Percentiles rank a stretch among this genome's conserved stretches.
These are phyloP conservation scores for Rhadina sibilatrix DNA, from an alignment of 2,113 vertebrate genomes.

Conservation along the genomic window DNA sequence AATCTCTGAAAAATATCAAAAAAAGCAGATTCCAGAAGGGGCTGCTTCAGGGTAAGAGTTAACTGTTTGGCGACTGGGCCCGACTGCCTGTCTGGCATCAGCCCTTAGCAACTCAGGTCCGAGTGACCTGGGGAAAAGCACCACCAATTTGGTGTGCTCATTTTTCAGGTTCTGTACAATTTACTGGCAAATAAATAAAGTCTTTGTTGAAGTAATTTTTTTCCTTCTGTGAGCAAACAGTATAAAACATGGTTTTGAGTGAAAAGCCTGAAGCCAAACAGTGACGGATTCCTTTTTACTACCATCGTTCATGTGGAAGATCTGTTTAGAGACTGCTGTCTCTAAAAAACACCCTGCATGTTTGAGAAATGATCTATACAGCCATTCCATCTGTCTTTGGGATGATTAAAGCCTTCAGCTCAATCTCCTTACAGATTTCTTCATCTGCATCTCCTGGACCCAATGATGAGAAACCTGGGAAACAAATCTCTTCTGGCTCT, in stretches of 20 bases:
- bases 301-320: neutral
- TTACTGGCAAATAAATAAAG: neutral
- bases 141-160: neutral
- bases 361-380: neutral
- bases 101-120: rapidly evolving
- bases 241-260: neutral
- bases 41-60: neutral
- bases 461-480: neutral
- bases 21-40: neutral
- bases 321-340: neutral
- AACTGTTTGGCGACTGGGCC: neutral
- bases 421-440: neutral
- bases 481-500: neutral
- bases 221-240: neutral
- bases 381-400: neutral
- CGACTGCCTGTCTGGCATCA: neutral
- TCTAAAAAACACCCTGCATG: neutral
- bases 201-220: neutral
- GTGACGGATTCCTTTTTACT: neutral
- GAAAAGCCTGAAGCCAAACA: neutral
- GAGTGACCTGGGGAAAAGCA: neutral
- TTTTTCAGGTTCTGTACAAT: neutral
- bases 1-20: neutral
- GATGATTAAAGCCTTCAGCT: conserved; percentile 4
- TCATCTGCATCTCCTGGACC: neutral